These are phyloP conservation scores for Siderastrea radians DNA, from an alignment of 92 coral and sea anemone species.

Conservation along the genomic window DNA sequence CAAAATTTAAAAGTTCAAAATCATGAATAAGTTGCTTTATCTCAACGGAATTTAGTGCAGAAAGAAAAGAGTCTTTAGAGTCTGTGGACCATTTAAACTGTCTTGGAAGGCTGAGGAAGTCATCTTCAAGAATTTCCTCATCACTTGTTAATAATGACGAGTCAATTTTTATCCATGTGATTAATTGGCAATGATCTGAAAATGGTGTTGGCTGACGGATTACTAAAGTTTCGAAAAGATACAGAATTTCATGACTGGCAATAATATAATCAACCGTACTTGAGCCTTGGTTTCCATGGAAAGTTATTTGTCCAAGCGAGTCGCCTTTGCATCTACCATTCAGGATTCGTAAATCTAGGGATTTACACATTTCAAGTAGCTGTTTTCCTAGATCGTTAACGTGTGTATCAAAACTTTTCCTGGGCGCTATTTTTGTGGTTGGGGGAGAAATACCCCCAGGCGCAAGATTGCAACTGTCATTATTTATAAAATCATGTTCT, in stretches of 20 bases:
- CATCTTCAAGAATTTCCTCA: no score
- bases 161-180: no score
- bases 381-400: conserved; percentile 40
- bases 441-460: neutral
- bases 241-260: no score
- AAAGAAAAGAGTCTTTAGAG: neutral
- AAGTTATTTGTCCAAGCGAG: no score
- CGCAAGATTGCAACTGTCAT: neutral
- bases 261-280: no score
- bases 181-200: no score
- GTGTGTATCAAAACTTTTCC: conserved; percentile 31
- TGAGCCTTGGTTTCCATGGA: no score
- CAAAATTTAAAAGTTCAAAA: conserved; percentile 31
- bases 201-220: no score
- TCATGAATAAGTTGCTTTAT: conserved; percentile 24
- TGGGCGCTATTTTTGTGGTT: neutral
- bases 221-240: no score
- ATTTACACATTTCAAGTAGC: conserved; percentile 45
- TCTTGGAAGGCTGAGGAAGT: no score
- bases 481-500: conserved; percentile 18
- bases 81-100: neutral
- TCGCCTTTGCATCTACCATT: no score
- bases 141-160: no score
- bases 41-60: neutral
- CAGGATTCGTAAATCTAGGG: neutral